Percentiles rank a stretch among this genome's conserved stretches.
These are phyloP conservation scores for Melanophora roralis DNA, from an alignment of 2,888 invertebrate genomes.

Conservation along the genomic window DNA sequence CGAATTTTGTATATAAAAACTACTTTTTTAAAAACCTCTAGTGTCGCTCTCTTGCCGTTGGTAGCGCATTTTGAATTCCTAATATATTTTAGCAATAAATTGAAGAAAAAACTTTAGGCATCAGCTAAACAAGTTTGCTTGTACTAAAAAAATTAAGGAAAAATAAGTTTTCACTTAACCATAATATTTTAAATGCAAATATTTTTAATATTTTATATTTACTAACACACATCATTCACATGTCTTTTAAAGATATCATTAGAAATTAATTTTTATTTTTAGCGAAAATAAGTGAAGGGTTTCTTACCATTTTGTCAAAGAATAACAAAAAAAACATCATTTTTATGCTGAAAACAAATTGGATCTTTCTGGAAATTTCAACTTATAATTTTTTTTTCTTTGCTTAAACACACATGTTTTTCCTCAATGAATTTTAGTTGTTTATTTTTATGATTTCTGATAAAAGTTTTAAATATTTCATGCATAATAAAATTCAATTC, in stretches of 20 bases:
- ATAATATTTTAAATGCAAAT: neutral
- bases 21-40: no score
- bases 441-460: neutral
- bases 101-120: constrained; percentile 24
- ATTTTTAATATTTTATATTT: neutral
- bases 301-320: no score
- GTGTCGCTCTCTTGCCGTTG: no score
- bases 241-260: neutral
- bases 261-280: neutral
- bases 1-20: no score
- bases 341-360: no score
- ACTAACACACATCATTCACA: neutral
- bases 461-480: constrained; percentile 67
- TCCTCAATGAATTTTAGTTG: neutral
- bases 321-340: no score
- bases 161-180: neutral
- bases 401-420: neutral
- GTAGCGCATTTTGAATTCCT: no score
- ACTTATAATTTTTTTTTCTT: no score
- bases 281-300: no score
- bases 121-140: neutral
- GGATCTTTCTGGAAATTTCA: no score
- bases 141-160: neutral
- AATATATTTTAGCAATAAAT: no score
- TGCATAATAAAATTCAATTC: constrained; percentile 73